Evolutionary conservation across 2,888 invertebrate species (phyloP), one percentile per base, ranked within the genome.

Genomic region (Thecophora atra): DNA sequence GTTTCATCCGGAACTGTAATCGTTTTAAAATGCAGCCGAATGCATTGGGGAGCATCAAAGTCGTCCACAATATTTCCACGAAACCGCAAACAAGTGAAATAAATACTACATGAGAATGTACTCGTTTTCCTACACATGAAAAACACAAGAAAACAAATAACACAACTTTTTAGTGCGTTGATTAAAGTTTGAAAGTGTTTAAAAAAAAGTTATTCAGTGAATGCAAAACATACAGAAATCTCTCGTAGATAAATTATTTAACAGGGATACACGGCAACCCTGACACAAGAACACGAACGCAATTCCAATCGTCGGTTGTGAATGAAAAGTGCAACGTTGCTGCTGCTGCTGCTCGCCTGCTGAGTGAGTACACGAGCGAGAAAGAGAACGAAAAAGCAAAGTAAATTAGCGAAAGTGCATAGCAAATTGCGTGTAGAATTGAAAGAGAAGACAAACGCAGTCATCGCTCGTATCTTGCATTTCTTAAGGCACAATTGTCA

Each of bases 61-160:
- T 78, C 73, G 76, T 77, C 72, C 76, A 77, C 73, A 73, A 75
- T 73, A 51, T 72, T 65, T 75, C 76, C 74, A 37, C 37, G 37
- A 77, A 79, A 77, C 76, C 77, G 67, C 77, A 81, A 76, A 81
- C 79, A 76, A 84, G 85, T 85, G 84, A 84, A 82, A 81, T 82
- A 78, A 84, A 85, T 77, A 84, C 82, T 79, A 84, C 85, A 79
- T 84, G 80, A 84, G 73, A 37, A 37, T n/a, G n/a, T n/a, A n/a
- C n/a, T n/a, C n/a, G n/a, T n/a, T n/a, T n/a, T n/a, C n/a, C n/a
- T n/a, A n/a, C n/a, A n/a, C n/a, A n/a, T n/a, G n/a, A n/a, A n/a
- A n/a, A n/a, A n/a, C n/a, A n/a, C n/a, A n/a, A n/a, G n/a, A n/a
- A n/a, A n/a, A n/a, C n/a, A n/a, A n/a, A n/a, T n/a, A n/a, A n/a